A percentile compares a stretch with the other conserved stretches of the same genome.
Conservation (phyloP, 2,113 vertebrate genomes). For the Manacus vitellinus region DNA sequence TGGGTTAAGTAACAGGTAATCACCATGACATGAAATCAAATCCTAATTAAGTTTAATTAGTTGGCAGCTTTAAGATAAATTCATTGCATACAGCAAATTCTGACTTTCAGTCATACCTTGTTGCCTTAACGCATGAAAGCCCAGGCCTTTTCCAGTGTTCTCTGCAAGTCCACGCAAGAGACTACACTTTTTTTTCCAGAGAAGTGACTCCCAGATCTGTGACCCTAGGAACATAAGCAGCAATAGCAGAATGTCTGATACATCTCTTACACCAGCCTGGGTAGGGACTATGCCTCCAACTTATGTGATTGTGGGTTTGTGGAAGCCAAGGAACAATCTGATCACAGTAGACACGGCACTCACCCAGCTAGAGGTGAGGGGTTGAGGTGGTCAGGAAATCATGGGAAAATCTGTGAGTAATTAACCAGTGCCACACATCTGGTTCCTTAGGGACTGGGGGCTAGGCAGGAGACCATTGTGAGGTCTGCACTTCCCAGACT, state of each 20-base stretch:
- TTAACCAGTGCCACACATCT: background rate
- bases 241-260: background rate
- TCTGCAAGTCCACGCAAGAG: background rate
- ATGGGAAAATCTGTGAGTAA: background rate
- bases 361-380: background rate
- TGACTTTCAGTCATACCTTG: background rate
- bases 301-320: background rate
- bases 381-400: background rate
- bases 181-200: background rate
- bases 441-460: background rate
- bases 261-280: background rate
- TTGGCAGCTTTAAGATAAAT: background rate
- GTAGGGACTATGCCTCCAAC: background rate
- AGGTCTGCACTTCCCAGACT: background rate
- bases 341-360: background rate
- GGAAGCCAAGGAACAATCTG: background rate
- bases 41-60: conserved; percentile 17
- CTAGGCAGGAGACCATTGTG: rapidly evolving
- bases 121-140: background rate
- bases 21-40: background rate
- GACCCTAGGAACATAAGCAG: background rate
- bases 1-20: background rate
- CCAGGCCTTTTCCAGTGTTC: background rate
- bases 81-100: background rate
- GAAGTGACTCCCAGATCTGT: background rate